phyloP scores from a whole-genome alignment of 2,113 vertebrate species.

The Forbesichthys papilliferus region DNA sequence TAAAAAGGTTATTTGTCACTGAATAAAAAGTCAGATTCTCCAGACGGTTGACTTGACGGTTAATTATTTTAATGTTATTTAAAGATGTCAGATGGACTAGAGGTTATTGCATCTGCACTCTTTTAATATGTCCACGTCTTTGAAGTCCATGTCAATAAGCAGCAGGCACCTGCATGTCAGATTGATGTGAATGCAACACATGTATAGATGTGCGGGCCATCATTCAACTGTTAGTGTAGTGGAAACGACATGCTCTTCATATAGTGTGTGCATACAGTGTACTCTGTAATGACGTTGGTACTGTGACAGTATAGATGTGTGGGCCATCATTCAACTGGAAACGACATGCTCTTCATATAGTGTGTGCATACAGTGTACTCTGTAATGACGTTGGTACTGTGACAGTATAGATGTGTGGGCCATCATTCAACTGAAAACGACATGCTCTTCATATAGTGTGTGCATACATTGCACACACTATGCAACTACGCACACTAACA shows the following conservation, averaged over 20 bases:
- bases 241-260: neutral
- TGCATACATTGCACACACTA: too few relatives aligned
- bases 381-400: neutral
- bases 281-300: neutral
- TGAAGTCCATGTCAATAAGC: neutral
- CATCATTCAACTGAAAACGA: neutral
- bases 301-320: neutral
- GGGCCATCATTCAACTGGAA: neutral
- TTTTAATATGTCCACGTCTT: too few relatives aligned
- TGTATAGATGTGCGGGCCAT: neutral
- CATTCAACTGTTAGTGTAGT: too few relatives aligned
- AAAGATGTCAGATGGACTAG: too few relatives aligned
- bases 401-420: neutral
- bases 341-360: neutral
- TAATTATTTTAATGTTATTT: too few relatives aligned
- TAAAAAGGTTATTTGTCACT: too few relatives aligned
- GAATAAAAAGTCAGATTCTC: too few relatives aligned
- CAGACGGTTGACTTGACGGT: too few relatives aligned
- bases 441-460: neutral
- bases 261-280: slow-evolving; percentile 25
- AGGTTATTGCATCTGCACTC: too few relatives aligned
- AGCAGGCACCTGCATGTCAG: neutral
- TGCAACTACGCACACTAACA: too few relatives aligned
- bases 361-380: slow-evolving; percentile 28
- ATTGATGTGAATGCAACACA: neutral